phyloP scores from a whole-genome alignment of 2,888 invertebrate species.

The Zygothrica quintamaculata region DNA sequence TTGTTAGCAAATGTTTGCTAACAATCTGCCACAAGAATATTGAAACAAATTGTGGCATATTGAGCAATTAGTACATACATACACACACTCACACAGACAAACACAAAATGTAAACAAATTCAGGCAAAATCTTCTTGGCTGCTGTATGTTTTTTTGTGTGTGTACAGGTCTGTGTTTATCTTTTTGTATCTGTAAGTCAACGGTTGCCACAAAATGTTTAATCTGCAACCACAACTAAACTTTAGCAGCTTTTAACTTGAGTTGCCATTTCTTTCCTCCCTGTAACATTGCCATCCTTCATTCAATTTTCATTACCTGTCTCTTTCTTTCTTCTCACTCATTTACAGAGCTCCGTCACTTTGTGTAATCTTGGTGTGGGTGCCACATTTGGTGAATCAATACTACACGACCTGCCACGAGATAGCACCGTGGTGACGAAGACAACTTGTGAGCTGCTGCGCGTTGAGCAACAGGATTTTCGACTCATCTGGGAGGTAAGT shows the following conservation, averaged over 20 bases:
- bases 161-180: conserved; percentile 2
- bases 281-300: neutral
- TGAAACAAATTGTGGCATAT: conserved; percentile 59
- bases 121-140: neutral
- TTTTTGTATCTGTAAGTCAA: conserved; percentile 20
- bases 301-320: conserved; percentile 7
- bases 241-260: conserved; percentile 38
- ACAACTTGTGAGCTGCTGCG: conserved; percentile 90
- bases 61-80: conserved; percentile 56
- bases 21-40: conserved; percentile 35
- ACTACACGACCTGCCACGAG: conserved; percentile 89
- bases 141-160: neutral
- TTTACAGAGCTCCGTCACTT: conserved; percentile 87
- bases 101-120: conserved; percentile 22
- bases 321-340: conserved; percentile 14
- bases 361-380: conserved; percentile 89
- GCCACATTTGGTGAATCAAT: conserved; percentile 92
- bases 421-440: conserved; percentile 89
- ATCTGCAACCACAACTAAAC: conserved; percentile 46
- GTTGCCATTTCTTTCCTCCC: neutral
- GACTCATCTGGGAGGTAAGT: conserved; percentile 91
- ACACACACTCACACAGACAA: conserved; percentile 6
- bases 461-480: conserved; percentile 91
- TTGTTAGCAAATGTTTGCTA: conserved; percentile 55
- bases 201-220: conserved; percentile 35